Percentiles rank a stretch among this genome's conserved stretches.
phyloP scores from a whole-genome alignment of 2,113 vertebrate genomes.

The Motacilla alba region DNA sequence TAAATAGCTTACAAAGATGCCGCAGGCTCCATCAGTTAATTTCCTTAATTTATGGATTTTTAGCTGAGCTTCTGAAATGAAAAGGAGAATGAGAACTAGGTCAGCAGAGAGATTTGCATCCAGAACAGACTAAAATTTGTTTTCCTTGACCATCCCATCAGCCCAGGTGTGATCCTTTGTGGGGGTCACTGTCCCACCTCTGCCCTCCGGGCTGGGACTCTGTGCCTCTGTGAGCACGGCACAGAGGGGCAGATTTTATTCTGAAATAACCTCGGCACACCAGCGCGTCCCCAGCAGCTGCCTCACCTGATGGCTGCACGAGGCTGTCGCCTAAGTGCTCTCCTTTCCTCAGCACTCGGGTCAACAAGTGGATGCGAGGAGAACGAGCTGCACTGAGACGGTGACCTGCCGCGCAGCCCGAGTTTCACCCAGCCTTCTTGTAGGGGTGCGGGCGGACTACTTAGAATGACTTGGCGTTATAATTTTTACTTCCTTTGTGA shows the following conservation, averaged over 20 bases:
- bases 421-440: background rate
- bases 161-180: background rate
- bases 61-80: constrained; percentile 87
- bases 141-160: constrained; percentile 34
- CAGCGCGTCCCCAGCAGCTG: background rate
- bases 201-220: background rate
- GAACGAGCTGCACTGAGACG: rapidly evolving
- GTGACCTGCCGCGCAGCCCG: background rate
- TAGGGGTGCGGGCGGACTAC: background rate
- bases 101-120: constrained; percentile 84
- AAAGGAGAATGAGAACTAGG: constrained; percentile 88
- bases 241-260: background rate
- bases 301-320: background rate
- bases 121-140: constrained; percentile 64
- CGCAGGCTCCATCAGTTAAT: constrained; percentile 97
- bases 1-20: constrained; percentile 99
- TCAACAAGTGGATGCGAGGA: background rate
- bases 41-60: constrained; percentile 99
- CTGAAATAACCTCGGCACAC: background rate
- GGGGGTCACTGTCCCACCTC: background rate
- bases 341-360: background rate
- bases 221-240: rapidly evolving
- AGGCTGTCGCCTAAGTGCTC: background rate
- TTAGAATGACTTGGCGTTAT: background rate
- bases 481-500: background rate